Base-by-base conservation (phyloP, 1,140 invertebrate genomes). In the Papilio aristodemus region DNA sequence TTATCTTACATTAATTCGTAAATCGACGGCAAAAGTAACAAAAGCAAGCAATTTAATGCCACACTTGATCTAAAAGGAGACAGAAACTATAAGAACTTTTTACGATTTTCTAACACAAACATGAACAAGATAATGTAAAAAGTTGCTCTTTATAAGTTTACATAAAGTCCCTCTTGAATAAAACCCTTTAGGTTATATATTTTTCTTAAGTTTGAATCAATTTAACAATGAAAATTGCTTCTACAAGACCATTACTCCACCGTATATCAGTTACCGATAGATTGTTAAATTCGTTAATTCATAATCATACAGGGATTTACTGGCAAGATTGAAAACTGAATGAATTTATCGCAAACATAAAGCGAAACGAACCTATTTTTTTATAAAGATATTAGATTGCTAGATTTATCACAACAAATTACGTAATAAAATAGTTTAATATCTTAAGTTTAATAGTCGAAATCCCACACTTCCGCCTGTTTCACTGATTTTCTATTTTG, bases 111-210 rank as follows among this genome's bases (percentile, higher is more conserved):
- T 11, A 54, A 54, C 4, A 54, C 11, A 9, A 54, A 54, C 19
- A 54, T 54, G 17, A 54, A 54, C 9, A 5, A 9, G 4, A 17
- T 9, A 46, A 11, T 17, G 10, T 54, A 22, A 17, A 54, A 54
- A 54, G 46, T 17, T 11, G 22, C 46, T 54, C n/a, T 54, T 11
- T 46, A 19, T 54, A 4, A 50, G 43, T 50, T 50, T 50, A 22
- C 17, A 0, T 43, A 5, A 17, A 43, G 4, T 54, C 46, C 46
- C 46, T 22, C 46, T 54, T 54, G 19, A 22, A 22, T 54, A 54
- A 25, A 54, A 54, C 46, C 46, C 46, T 54, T 54, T 22, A 22
- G 1, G 17, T n/a, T n/a, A 54, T 25, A 22, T 50, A 4, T 22
- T 50, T 50, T 9, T 22, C 11, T 50, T 54, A 25, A 54, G 19